These are phyloP conservation scores for Gnatocerus cornutus DNA, from an alignment of 2,888 invertebrate species.

Conservation along the genomic window DNA sequence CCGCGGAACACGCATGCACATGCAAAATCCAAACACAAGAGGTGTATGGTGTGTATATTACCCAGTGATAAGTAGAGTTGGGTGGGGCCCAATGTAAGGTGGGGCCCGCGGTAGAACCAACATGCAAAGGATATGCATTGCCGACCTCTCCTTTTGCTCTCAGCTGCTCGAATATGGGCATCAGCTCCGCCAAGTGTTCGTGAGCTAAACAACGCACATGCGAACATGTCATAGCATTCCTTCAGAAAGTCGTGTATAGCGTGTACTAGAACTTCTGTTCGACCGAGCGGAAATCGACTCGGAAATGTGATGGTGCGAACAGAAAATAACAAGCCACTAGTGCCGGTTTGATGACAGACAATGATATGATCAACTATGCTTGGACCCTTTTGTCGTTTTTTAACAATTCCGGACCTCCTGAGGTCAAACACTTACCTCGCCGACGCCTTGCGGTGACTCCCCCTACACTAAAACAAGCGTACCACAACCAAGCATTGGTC, in stretches of 20 bases:
- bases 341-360: conserved; percentile 13
- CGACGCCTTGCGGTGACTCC: not conserved
- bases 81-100: conserved; percentile 76
- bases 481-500: conserved; percentile 6
- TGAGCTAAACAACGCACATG: conserved; percentile 77
- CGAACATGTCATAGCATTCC: conserved; percentile 53
- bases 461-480: conserved; percentile 11
- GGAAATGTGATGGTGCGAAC: conserved; percentile 35
- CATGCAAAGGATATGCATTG: conserved; percentile 92
- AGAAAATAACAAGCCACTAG: conserved; percentile 36
- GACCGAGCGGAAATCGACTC: conserved; percentile 2
- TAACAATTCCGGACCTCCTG: conserved; percentile 39
- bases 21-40: conserved; percentile 35
- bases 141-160: conserved; percentile 93
- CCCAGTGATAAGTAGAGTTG: conserved; percentile 81
- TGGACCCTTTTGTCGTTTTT: conserved; percentile 19
- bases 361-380: conserved; percentile 32
- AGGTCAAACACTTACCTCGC: conserved; percentile 36
- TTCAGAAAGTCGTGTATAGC: conserved; percentile 40
- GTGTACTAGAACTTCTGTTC: conserved; percentile 19
- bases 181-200: conserved; percentile 96
- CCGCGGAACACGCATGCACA: conserved; percentile 58
- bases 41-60: conserved; percentile 71
- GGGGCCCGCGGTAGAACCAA: conserved; percentile 82
- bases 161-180: conserved; percentile 95